Percentiles rank a stretch among this genome's conserved stretches.
These are phyloP conservation scores for Microtus pennsylvanicus DNA, from an alignment of 2,113 vertebrate genomes.

Conservation along the genomic window DNA sequence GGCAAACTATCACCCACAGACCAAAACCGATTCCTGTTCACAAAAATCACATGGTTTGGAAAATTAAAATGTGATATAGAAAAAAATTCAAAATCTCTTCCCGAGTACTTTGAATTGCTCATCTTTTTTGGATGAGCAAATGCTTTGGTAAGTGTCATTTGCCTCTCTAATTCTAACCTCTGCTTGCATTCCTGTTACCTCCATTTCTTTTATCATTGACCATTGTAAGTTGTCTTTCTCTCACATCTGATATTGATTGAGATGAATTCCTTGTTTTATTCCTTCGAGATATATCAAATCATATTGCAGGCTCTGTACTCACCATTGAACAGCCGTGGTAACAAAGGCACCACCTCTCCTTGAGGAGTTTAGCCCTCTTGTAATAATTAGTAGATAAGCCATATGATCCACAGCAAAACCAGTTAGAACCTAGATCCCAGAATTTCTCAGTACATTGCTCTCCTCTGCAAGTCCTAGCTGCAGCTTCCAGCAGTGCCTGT, in stretches of 20 bases:
- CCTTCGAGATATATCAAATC: background rate
- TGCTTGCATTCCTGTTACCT: background rate
- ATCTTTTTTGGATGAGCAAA: background rate
- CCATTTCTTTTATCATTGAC: background rate
- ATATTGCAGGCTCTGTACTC: background rate
- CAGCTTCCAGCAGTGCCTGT: background rate
- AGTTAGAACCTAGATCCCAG: background rate
- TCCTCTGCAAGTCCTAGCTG: background rate
- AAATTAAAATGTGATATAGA: background rate
- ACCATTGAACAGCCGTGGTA: background rate
- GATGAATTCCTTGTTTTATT: background rate
- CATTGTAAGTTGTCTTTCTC: background rate
- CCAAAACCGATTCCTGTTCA: background rate
- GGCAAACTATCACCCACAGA: background rate
- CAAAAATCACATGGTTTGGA: background rate
- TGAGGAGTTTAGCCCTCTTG: background rate
- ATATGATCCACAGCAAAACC: background rate
- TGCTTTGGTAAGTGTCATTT: background rate
- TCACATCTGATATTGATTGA: background rate
- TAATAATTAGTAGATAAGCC: background rate
- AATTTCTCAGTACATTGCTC: background rate
- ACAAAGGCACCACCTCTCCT: background rate
- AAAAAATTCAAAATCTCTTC: background rate
- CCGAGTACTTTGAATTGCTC: background rate
- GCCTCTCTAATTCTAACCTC: background rate